Conservation (phyloP, 2,113 vertebrate genomes). For the Microcebus ravelobensis region DNA sequence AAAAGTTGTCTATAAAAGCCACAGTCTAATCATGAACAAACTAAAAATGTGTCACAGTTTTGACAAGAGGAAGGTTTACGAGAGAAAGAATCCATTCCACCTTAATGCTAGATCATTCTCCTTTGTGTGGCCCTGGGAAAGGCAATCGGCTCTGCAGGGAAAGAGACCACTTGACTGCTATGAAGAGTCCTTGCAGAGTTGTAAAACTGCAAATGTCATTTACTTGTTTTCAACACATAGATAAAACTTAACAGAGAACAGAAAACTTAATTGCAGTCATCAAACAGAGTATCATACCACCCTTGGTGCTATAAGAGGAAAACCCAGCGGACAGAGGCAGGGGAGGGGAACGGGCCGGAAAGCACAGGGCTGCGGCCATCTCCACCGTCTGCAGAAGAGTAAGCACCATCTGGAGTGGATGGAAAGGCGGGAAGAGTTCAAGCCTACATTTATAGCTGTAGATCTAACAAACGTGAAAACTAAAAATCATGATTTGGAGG, state of each 20-base stretch:
- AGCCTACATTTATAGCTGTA: background rate
- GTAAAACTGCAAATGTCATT: background rate
- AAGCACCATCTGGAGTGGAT: background rate
- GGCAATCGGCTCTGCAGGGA: background rate
- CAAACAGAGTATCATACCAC: background rate
- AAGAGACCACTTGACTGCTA: background rate
- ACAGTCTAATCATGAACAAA: background rate
- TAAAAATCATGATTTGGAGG: background rate
- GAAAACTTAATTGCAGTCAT: background rate
- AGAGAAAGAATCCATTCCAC: background rate
- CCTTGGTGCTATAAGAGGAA: background rate
- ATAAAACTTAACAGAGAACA: slow-evolving; percentile 6
- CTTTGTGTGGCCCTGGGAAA: background rate
- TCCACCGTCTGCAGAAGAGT: accelerated
- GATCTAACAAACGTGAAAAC: background rate
- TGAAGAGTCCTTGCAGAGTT: background rate
- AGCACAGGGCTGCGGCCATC: background rate
- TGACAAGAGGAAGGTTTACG: background rate
- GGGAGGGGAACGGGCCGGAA: background rate
- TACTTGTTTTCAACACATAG: background rate
- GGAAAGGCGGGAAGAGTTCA: background rate
- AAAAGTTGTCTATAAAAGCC: background rate
- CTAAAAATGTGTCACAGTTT: background rate
- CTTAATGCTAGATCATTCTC: background rate
- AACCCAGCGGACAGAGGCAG: background rate